A percentile compares a stretch with the other conserved stretches of the same genome.
Evolutionary conservation across 2,888 invertebrate species (phyloP).

Genomic region (Salticus scenicus): DNA sequence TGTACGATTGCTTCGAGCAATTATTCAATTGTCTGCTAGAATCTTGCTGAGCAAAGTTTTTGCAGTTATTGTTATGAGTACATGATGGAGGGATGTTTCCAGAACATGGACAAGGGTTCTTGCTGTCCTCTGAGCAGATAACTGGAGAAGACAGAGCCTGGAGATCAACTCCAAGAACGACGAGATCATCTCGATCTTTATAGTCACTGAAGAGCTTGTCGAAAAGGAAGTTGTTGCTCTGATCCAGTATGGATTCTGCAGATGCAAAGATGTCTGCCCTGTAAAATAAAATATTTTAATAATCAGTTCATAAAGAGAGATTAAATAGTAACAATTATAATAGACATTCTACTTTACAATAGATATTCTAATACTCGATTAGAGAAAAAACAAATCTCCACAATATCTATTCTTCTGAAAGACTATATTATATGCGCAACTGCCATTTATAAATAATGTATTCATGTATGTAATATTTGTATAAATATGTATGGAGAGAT

Average conservation of each 20-base stretch:
- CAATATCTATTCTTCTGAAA: too few relatives aligned
- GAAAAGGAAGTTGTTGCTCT: constrained; percentile 29
- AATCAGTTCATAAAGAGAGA: too few relatives aligned
- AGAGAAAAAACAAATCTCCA: too few relatives aligned
- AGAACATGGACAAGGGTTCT: background rate
- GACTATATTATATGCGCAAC: too few relatives aligned
- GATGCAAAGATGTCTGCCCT: constrained; percentile 46
- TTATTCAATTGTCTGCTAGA: constrained; percentile 18
- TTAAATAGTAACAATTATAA: too few relatives aligned
- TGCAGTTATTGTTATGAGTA: constrained; percentile 19
- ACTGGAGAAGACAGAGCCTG: constrained; percentile 73
- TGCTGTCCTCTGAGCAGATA: constrained; percentile 27
- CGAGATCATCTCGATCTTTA: constrained; percentile 70
- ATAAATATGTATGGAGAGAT: too few relatives aligned
- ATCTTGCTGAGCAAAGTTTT: constrained; percentile 30
- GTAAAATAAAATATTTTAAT: background rate
- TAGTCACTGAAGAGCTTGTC: constrained; percentile 31
- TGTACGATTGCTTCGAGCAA: background rate
- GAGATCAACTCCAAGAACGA: constrained; percentile 77
- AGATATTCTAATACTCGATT: too few relatives aligned
- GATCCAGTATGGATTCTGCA: constrained; percentile 26
- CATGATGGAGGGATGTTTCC: constrained; percentile 10
- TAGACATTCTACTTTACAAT: too few relatives aligned
- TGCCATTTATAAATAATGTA: too few relatives aligned
- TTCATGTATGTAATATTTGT: too few relatives aligned